Conservation (phyloP, 2,888 invertebrate species). For the Calliscelio sp. region DNA sequence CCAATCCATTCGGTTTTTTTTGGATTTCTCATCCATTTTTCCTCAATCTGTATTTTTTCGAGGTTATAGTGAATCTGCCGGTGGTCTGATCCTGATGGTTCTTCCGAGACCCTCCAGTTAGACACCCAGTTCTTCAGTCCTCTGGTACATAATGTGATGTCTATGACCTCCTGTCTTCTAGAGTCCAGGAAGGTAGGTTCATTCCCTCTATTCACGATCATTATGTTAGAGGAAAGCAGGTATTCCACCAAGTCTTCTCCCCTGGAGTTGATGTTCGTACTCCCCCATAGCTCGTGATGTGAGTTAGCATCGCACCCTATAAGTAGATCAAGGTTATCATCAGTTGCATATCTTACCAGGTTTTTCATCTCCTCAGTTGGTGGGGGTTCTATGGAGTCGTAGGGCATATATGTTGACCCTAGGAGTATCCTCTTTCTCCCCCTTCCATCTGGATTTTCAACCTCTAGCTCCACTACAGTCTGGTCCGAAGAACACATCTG, state of each 20-base stretch:
- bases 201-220: neutral
- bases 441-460: neutral
- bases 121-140: neutral
- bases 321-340: neutral
- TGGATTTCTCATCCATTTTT: neutral
- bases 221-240: neutral
- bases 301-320: constrained; percentile 25
- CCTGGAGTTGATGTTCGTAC: neutral
- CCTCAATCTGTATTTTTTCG: neutral
- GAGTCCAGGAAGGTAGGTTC: too few relatives aligned
- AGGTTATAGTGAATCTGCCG: too few relatives aligned
- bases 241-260: neutral
- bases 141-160: neutral
- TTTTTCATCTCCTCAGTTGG: neutral
- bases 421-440: neutral
- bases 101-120: neutral
- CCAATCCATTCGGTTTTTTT: neutral
- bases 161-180: neutral
- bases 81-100: neutral
- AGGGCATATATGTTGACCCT: neutral
- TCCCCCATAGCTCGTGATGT: constrained; percentile 20
- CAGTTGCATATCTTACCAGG: neutral
- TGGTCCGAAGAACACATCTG: neutral
- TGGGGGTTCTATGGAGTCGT: neutral
- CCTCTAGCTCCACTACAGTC: neutral